A percentile compares a stretch with the other conserved stretches of the same genome.
These are phyloP conservation scores for Gasterosteus aculeatus DNA, from an alignment of 2,113 vertebrate genomes.

Conservation along the genomic window DNA sequence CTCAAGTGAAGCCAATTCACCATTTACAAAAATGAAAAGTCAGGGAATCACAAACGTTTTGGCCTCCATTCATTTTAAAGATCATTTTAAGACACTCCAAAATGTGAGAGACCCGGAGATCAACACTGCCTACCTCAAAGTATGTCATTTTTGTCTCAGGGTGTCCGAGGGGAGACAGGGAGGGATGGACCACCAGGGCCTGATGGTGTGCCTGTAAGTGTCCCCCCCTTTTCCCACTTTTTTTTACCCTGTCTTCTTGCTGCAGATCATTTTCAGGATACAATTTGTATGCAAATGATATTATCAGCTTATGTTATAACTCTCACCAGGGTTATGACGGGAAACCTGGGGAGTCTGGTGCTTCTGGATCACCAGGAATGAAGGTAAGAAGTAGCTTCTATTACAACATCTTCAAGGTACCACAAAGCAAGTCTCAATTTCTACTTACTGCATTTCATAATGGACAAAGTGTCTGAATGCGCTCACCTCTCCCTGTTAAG, in stretches of 20 bases:
- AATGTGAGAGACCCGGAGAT: not conserved
- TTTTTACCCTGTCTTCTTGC: not conserved
- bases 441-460: not conserved
- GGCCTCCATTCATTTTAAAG: not conserved
- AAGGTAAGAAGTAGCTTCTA: slow-evolving; percentile 60
- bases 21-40: not conserved
- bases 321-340: slow-evolving; percentile 71
- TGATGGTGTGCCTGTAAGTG: slow-evolving; percentile 82
- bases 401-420: not conserved
- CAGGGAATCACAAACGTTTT: not conserved
- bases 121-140: not conserved
- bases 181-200: slow-evolving; percentile 73
- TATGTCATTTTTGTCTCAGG: slow-evolving; percentile 55
- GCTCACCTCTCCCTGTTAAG: not conserved
- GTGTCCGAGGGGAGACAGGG: slow-evolving; percentile 77
- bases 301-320: not conserved
- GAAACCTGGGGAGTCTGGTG: slow-evolving; percentile 60
- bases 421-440: not conserved
- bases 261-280: not conserved
- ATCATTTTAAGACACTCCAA: not conserved
- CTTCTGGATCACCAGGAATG: slow-evolving; percentile 64
- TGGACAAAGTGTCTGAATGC: not conserved
- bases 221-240: not conserved
- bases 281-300: not conserved
- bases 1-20: too few species aligned